A percentile compares a stretch with the other conserved stretches of the same genome.
Conservation (phyloP, 2,888 invertebrate species). For the Ochropleura leucogaster region DNA sequence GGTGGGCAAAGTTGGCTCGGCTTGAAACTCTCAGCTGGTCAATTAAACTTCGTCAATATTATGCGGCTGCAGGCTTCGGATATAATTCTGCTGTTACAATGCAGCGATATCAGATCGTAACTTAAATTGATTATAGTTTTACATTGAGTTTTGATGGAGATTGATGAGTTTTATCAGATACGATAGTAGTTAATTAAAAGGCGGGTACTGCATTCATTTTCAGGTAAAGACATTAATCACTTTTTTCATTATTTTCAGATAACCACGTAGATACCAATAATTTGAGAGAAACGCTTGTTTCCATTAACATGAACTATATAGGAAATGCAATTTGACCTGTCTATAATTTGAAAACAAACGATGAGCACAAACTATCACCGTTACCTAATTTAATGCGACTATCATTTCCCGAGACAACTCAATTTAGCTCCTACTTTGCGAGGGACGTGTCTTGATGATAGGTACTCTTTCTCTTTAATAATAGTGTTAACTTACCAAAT, state of each 20-base stretch:
- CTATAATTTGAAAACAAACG: no score
- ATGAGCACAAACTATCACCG: conserved; percentile 16
- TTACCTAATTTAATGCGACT: conserved; percentile 14
- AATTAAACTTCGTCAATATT: conserved; percentile 67
- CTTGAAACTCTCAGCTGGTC: conserved; percentile 63
- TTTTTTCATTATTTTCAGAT: background rate
- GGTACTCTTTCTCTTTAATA: conserved; percentile 6
- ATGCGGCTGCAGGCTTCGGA: conserved; percentile 34
- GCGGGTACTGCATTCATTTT: background rate
- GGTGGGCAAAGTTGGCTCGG: conserved; percentile 53
- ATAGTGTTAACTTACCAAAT: background rate
- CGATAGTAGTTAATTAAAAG: conserved; percentile 26
- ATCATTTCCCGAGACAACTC: conserved; percentile 34
- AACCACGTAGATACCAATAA: background rate
- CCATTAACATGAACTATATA: background rate
- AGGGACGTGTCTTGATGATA: conserved; percentile 27
- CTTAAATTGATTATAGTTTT: conserved; percentile 49
- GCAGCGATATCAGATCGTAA: conserved; percentile 56
- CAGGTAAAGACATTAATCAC: background rate
- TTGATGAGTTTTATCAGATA: conserved; percentile 16
- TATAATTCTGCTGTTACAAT: conserved; percentile 42
- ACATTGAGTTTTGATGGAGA: conserved; percentile 43
- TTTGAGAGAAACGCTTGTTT: background rate
- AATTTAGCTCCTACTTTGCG: conserved; percentile 40
- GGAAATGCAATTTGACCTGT: background rate